phyloP scores from a whole-genome alignment of 1,140 invertebrate genomes.

The Sitobion miscanthi region DNA sequence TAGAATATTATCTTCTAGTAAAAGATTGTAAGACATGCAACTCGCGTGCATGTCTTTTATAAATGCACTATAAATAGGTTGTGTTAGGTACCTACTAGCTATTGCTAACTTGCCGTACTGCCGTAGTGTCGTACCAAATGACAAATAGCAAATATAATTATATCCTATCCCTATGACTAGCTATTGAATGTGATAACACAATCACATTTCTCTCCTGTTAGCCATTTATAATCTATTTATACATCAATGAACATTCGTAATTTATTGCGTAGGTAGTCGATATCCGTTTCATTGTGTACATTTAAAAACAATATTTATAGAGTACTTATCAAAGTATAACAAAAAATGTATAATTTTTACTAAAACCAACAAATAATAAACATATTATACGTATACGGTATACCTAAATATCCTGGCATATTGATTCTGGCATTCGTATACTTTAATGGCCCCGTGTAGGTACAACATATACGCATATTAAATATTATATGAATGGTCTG shows the following conservation, averaged over 20 bases:
- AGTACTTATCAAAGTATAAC: background rate
- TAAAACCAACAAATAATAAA: background rate
- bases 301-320: background rate
- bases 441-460: too few relatives aligned
- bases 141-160: background rate
- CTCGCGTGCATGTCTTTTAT: background rate
- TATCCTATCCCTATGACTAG: background rate
- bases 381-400: background rate
- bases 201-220: background rate
- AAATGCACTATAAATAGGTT: background rate
- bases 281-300: background rate
- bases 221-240: background rate
- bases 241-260: background rate
- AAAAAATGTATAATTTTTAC: background rate
- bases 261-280: background rate
- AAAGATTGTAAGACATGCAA: background rate
- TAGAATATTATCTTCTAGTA: background rate
- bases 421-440: too few relatives aligned
- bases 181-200: background rate
- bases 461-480: too few relatives aligned
- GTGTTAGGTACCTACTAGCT: background rate
- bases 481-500: background rate
- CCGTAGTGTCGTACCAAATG: background rate
- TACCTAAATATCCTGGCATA: too few relatives aligned
- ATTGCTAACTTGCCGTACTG: background rate